phyloP scores from a whole-genome alignment of 1,140 invertebrate species.

The Philotrypesis tridentata region DNA sequence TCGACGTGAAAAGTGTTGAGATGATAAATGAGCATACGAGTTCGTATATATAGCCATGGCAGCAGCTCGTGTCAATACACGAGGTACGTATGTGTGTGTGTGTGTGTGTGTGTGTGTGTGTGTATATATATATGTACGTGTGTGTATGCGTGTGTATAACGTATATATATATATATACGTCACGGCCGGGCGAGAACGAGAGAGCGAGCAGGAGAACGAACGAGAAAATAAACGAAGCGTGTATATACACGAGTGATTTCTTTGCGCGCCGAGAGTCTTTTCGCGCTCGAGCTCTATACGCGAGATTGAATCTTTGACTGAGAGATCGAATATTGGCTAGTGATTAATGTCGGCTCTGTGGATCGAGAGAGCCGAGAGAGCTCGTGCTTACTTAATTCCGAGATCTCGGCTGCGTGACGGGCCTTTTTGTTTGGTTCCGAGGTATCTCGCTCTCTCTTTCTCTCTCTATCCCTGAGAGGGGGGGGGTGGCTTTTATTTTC shows the following conservation, averaged over 20 bases:
- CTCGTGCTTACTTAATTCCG: not conserved
- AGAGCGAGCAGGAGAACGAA: not conserved
- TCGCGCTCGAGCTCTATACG: not conserved
- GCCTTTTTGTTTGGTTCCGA: not conserved
- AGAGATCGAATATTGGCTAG: conserved; percentile 22
- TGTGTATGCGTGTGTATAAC: too few relatives aligned
- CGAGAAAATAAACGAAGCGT: not conserved
- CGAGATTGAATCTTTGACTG: conserved; percentile 20
- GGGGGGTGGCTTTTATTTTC: not conserved
- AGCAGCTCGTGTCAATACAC: too few relatives aligned
- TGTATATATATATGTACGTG: too few relatives aligned
- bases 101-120: too few relatives aligned
- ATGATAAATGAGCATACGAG: conserved; percentile 34
- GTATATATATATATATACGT: too few relatives aligned
- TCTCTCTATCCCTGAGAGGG: too few relatives aligned
- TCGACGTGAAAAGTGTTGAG: conserved; percentile 38
- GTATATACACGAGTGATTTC: not conserved
- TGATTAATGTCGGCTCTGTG: conserved; percentile 30
- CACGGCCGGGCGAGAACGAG: too few relatives aligned
- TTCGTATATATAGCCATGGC: not conserved
- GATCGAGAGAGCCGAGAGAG: not conserved
- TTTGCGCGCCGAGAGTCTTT: not conserved
- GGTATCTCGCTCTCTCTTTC: too few relatives aligned
- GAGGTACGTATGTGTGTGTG: too few relatives aligned
- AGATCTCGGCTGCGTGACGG: too few relatives aligned